These are phyloP conservation scores for Caretta caretta DNA, from an alignment of 2,113 vertebrate species.

Conservation along the genomic window DNA sequence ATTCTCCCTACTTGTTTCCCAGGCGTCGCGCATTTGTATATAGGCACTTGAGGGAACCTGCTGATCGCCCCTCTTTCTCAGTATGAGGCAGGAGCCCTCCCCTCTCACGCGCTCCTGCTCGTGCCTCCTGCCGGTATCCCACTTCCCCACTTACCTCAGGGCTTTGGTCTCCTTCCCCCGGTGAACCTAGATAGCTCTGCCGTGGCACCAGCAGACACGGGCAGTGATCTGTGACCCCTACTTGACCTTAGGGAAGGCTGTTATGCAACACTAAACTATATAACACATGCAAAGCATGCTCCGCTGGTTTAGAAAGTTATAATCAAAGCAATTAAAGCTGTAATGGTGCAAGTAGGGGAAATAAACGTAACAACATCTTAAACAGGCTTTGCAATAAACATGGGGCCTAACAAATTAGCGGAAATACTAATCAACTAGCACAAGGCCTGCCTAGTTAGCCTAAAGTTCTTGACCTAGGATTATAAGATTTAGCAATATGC, in stretches of 20 bases:
- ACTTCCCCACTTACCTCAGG: too few species aligned
- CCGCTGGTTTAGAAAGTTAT: background rate
- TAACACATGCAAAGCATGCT: background rate
- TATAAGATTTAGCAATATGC: background rate
- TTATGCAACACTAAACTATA: background rate
- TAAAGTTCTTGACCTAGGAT: background rate
- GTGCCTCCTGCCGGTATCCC: too few species aligned
- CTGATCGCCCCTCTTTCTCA: too few species aligned
- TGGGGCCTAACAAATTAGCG: background rate
- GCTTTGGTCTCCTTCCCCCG: too few species aligned
- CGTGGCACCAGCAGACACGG: rapidly evolving
- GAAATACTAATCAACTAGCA: background rate
- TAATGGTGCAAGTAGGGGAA: background rate
- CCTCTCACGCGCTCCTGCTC: too few species aligned
- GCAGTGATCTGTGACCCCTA: background rate
- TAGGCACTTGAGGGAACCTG: too few species aligned
- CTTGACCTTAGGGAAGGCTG: background rate
- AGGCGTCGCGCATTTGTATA: too few species aligned
- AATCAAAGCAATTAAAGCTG: background rate
- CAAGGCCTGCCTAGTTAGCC: background rate
- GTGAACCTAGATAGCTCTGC: background rate
- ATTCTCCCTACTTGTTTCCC: too few species aligned
- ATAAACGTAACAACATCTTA: background rate
- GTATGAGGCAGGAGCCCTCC: too few species aligned
- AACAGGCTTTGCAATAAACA: background rate